Evolutionary conservation across 2,113 vertebrate species (phyloP).

Genomic region (Scalopus aquaticus): DNA sequence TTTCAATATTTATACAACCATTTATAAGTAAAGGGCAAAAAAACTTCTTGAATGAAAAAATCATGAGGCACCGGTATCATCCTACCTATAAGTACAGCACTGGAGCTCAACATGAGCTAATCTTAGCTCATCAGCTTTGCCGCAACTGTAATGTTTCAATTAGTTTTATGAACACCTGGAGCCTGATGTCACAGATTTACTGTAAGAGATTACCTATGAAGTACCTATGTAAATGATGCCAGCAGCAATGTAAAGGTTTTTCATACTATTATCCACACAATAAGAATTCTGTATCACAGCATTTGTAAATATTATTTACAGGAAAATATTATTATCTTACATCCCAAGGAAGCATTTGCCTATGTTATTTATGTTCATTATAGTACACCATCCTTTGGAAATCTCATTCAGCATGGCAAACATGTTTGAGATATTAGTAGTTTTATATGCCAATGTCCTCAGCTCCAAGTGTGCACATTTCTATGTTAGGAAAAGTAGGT

Average conservation of each 20-base stretch:
- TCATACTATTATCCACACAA: background rate
- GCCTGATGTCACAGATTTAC: slow-evolving; percentile 54
- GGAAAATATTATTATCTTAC: background rate
- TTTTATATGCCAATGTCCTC: background rate
- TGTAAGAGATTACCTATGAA: slow-evolving; percentile 51
- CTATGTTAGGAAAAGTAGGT: background rate
- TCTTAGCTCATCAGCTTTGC: slow-evolving; percentile 49
- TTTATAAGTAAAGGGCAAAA: background rate
- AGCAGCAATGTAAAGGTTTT: slow-evolving; percentile 53
- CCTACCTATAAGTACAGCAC: background rate
- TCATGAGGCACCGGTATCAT: background rate
- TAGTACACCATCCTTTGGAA: background rate
- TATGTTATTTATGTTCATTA: background rate
- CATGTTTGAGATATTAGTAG: slow-evolving; percentile 42
- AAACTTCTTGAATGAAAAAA: background rate
- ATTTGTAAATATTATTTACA: background rate
- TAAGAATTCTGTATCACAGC: slow-evolving; percentile 5
- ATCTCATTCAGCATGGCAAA: slow-evolving; percentile 29
- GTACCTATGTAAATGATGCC: background rate
- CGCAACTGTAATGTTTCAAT: background rate
- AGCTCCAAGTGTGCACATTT: background rate
- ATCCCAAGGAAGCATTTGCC: slow-evolving; percentile 27
- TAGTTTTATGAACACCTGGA: slow-evolving; percentile 49
- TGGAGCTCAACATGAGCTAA: slow-evolving; percentile 7
- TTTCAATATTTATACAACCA: background rate